phyloP scores from a whole-genome alignment of 2,797 vertebrate genomes.

The Macropodus opercularis region DNA sequence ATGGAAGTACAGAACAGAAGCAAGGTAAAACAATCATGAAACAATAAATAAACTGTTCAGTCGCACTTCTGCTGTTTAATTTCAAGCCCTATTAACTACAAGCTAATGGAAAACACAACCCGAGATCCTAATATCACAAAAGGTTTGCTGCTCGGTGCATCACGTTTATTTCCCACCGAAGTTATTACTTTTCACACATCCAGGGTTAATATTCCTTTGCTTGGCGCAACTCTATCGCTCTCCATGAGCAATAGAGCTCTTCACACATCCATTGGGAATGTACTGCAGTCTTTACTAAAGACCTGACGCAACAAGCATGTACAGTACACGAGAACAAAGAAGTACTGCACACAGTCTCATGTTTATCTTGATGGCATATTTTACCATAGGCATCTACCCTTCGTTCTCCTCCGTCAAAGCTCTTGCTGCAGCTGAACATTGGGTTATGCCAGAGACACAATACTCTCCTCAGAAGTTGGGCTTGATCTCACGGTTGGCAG shows the following conservation, averaged over 20 bases:
- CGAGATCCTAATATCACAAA: slow-evolving; percentile 51
- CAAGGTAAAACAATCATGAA: slow-evolving; percentile 35
- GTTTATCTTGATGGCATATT: slow-evolving; percentile 29
- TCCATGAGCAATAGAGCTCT: slow-evolving; percentile 36
- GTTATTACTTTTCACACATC: slow-evolving; percentile 49
- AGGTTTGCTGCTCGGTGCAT: slow-evolving; percentile 52
- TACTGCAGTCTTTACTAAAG: slow-evolving; percentile 11
- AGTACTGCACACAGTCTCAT: slow-evolving; percentile 5
- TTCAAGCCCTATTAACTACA: slow-evolving; percentile 74
- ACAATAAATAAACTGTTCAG: slow-evolving; percentile 26
- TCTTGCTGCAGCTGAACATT: slow-evolving; percentile 61
- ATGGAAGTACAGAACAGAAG: slow-evolving; percentile 30
- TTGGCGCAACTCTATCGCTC: slow-evolving; percentile 37
- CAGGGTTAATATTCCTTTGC: slow-evolving; percentile 36
- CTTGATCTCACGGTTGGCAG: slow-evolving; percentile 77
- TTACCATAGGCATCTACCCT: slow-evolving; percentile 50
- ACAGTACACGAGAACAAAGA: not conserved
- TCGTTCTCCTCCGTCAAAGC: slow-evolving; percentile 53
- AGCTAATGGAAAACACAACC: slow-evolving; percentile 47
- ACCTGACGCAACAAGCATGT: slow-evolving; percentile 10
- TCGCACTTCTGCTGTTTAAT: slow-evolving; percentile 64
- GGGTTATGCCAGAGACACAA: slow-evolving; percentile 76
- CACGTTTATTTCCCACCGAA: slow-evolving; percentile 43
- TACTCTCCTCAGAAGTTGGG: slow-evolving; percentile 66
- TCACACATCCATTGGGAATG: slow-evolving; percentile 10